These are phyloP conservation scores for Galerucella pusilla DNA, from an alignment of 2,888 invertebrate genomes.

Conservation along the genomic window DNA sequence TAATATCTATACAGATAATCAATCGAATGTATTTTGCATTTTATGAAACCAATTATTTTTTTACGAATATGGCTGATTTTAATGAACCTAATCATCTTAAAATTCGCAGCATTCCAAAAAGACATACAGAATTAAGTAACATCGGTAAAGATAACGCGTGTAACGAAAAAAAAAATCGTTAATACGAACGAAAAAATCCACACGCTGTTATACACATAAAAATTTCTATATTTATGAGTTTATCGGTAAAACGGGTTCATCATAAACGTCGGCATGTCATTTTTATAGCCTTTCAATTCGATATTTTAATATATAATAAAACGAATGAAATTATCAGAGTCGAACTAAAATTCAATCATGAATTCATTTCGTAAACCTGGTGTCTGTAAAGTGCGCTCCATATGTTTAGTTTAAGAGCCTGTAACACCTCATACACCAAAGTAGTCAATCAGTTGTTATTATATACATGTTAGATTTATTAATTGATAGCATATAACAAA, in stretches of 20 bases:
- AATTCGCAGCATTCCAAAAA: constrained; percentile 16
- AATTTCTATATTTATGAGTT: constrained; percentile 41
- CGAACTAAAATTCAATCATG: constrained; percentile 3
- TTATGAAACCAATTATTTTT: constrained; percentile 5
- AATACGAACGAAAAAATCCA: constrained; percentile 36
- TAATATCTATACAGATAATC: neutral
- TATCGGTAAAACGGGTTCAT: constrained; percentile 45
- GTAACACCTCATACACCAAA: too few relatives aligned
- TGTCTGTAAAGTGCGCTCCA: too few relatives aligned
- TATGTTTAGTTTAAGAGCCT: too few relatives aligned
- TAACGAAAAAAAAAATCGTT: too few relatives aligned
- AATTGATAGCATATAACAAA: too few relatives aligned
- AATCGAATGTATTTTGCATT: neutral
- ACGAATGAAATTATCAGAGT: constrained; percentile 44
- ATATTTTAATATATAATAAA: constrained; percentile 64
- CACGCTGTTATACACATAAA: constrained; percentile 44
- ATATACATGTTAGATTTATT: too few relatives aligned
- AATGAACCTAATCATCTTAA: constrained; percentile 3
- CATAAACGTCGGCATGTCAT: constrained; percentile 59
- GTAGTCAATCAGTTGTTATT: too few relatives aligned
- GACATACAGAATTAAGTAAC: constrained; percentile 21
- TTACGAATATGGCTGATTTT: neutral
- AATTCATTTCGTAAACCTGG: neutral
- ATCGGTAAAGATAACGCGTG: constrained; percentile 41
- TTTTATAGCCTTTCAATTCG: constrained; percentile 57